Conservation (phyloP, 1,140 invertebrate genomes). For the Luehdorfia chinensis region DNA sequence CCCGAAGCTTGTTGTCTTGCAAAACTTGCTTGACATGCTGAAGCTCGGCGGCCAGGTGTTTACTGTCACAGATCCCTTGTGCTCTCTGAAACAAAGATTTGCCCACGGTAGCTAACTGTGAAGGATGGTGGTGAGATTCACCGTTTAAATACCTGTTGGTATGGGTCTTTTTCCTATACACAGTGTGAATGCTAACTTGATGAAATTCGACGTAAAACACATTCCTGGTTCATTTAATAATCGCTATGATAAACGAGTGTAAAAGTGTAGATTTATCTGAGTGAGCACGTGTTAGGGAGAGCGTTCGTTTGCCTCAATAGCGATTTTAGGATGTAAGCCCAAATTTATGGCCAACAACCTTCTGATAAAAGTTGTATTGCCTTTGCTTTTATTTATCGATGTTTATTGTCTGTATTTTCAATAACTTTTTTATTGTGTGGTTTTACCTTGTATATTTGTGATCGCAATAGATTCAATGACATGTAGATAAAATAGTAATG, state of each 20-base stretch:
- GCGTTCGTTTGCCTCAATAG: slow-evolving; percentile 40
- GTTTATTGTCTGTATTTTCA: slow-evolving; percentile 28
- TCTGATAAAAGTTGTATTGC: slow-evolving; percentile 66
- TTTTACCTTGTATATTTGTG: background rate
- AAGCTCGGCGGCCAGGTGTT: too few species aligned
- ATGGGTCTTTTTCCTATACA: too few species aligned
- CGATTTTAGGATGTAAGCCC: slow-evolving; percentile 54
- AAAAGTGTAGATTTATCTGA: slow-evolving; percentile 46
- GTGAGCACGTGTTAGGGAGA: slow-evolving; percentile 36
- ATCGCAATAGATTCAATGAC: too few species aligned
- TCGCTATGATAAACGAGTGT: slow-evolving; percentile 38
- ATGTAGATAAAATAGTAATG: too few species aligned
- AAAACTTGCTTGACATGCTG: too few species aligned
- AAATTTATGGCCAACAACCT: slow-evolving; percentile 56
- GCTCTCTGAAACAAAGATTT: too few species aligned
- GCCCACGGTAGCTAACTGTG: too few species aligned
- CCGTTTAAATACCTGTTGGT: too few species aligned
- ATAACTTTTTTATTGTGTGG: background rate
- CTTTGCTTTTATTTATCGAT: slow-evolving; percentile 46
- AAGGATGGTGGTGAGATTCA: too few species aligned
- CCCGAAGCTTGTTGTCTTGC: too few species aligned
- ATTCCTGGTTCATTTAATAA: slow-evolving; percentile 36
- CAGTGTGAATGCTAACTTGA: too few species aligned
- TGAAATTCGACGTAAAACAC: background rate
- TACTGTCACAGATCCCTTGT: too few species aligned